A percentile compares a stretch with the other conserved stretches of the same genome.
phyloP scores from a whole-genome alignment of 2,888 invertebrate species.

The Sarcophaga variegata region DNA sequence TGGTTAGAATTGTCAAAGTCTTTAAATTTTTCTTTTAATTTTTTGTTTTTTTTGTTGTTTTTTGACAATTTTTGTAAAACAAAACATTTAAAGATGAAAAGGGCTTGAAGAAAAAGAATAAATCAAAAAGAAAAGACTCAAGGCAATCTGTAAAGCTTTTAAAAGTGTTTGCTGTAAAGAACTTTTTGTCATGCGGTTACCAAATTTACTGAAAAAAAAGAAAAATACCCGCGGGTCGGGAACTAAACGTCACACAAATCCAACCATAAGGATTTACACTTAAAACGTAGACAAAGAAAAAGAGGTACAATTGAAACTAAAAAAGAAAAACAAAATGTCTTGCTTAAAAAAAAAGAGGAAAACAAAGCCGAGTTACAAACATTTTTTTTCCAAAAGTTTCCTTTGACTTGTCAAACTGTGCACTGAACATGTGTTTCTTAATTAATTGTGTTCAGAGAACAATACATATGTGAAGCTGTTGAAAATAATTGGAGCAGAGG shows the following conservation, averaged over 20 bases:
- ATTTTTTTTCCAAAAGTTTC: background rate
- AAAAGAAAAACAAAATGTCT: background rate
- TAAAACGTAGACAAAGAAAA: background rate
- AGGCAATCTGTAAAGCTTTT: constrained; percentile 36
- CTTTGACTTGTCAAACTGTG: background rate
- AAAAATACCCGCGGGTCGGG: constrained; percentile 36
- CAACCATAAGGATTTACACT: background rate
- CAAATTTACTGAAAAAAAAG: background rate
- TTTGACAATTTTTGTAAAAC: too few relatives aligned
- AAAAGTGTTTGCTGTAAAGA: constrained; percentile 32
- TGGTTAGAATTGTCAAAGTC: too few relatives aligned
- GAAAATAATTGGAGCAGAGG: background rate
- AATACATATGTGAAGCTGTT: background rate
- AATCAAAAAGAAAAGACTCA: background rate
- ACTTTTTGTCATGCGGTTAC: constrained; percentile 18
- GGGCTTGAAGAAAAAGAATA: background rate
- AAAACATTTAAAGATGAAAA: too few relatives aligned
- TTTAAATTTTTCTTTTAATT: too few relatives aligned
- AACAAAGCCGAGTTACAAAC: background rate
- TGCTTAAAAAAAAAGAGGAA: background rate
- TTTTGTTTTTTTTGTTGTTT: too few relatives aligned
- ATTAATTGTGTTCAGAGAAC: background rate
- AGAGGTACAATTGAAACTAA: too few relatives aligned
- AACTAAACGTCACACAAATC: constrained; percentile 3
- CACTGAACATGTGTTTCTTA: background rate